phyloP scores from a whole-genome alignment of 1,140 invertebrate genomes.

The Heliconius hermathena region DNA sequence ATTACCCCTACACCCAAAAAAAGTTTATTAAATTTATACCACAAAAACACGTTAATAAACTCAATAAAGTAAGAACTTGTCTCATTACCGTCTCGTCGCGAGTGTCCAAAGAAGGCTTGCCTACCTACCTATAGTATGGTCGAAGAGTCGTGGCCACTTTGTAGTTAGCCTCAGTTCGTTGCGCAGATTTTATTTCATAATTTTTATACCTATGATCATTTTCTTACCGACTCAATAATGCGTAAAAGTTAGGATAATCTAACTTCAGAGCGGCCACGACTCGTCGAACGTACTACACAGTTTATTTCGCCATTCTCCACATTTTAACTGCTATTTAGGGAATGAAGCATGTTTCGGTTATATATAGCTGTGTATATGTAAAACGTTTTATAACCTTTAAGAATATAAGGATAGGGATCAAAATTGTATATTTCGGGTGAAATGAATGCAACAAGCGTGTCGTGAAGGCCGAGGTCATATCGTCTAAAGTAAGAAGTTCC shows the following conservation, averaged over 20 bases:
- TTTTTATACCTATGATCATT: too few species aligned
- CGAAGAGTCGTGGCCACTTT: too few species aligned
- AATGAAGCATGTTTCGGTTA: slow-evolving; percentile 25
- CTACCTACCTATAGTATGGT: not conserved
- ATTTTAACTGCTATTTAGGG: slow-evolving; percentile 34
- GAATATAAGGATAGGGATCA: not conserved
- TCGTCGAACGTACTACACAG: not conserved
- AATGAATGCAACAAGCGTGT: slow-evolving; percentile 31
- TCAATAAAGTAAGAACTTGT: slow-evolving; percentile 4
- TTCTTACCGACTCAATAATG: too few species aligned
- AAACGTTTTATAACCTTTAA: not conserved
- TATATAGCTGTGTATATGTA: slow-evolving; percentile 5
- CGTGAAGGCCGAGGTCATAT: slow-evolving; percentile 37
- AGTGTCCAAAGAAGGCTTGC: slow-evolving; percentile 20
- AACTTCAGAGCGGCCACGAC: too few species aligned
- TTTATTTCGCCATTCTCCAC: slow-evolving; percentile 27
- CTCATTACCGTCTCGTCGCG: slow-evolving; percentile 1
- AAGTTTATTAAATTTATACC: not conserved
- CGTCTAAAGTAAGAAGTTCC: slow-evolving; percentile 27
- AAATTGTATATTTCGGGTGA: not conserved
- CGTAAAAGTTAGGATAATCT: too few species aligned
- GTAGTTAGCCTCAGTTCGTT: too few species aligned
- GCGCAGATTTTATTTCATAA: too few species aligned
- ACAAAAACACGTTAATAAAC: not conserved
- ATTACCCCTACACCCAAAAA: not conserved